phyloP scores from a whole-genome alignment of 2,113 vertebrate species.

The Dendrocopos noguchii region DNA sequence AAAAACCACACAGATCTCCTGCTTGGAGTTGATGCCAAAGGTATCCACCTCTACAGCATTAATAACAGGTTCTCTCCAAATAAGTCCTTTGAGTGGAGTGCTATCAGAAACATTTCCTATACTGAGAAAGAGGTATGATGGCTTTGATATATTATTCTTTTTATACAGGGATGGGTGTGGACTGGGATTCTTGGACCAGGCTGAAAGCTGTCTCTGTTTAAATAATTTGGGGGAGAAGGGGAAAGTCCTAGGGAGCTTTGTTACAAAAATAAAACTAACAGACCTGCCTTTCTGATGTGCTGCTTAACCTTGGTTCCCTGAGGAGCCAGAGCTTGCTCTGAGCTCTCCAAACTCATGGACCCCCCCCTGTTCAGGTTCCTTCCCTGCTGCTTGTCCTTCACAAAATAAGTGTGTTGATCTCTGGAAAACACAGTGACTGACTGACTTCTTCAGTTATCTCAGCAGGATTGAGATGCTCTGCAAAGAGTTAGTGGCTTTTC shows the following conservation, averaged over 20 bases:
- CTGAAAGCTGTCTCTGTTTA: conserved; percentile 60
- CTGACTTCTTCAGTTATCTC: conserved; percentile 1
- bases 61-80: conserved; percentile 88
- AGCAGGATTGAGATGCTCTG: neutral
- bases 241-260: conserved; percentile 32
- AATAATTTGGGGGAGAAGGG: conserved; percentile 41
- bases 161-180: conserved; percentile 19
- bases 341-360: neutral
- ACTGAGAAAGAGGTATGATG: conserved; percentile 88
- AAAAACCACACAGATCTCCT: conserved; percentile 88
- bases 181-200: conserved; percentile 50
- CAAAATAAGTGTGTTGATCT: conserved; percentile 32
- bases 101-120: conserved; percentile 90
- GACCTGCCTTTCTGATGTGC: conserved; percentile 31
- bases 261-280: conserved; percentile 40
- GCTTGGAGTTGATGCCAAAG: conserved; percentile 90
- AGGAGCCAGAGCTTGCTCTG: neutral
- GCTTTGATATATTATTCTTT: conserved; percentile 12
- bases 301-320: neutral
- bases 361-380: neutral
- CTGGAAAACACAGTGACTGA: neutral
- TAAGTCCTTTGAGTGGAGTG: conserved; percentile 91
- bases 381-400: conserved; percentile 40
- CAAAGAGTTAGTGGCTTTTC: neutral
- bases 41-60: conserved; percentile 90